Conservation (phyloP, 2,797 vertebrate species). For the Melanotaenia boesemani region DNA sequence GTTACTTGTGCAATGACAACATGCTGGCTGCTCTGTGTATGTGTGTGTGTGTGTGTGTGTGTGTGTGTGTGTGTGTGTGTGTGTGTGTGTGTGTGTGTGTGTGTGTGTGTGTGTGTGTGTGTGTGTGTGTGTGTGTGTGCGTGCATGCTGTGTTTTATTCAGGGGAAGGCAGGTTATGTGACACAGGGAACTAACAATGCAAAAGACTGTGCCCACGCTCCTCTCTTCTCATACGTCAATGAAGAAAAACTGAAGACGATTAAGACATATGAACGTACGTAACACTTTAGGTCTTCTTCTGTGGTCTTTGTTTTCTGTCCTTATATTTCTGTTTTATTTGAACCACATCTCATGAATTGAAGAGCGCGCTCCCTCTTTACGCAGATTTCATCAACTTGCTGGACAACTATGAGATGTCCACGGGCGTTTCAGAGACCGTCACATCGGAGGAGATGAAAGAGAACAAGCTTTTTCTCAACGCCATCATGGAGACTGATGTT, state of each 20-base stretch:
- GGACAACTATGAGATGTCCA: constrained; percentile 91
- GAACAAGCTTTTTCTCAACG: constrained; percentile 84
- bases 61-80: too few relatives aligned
- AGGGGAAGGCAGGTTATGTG: constrained; percentile 85
- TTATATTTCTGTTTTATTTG: not conserved
- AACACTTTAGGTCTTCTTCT: not conserved
- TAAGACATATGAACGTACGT: constrained; percentile 84
- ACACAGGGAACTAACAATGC: constrained; percentile 79
- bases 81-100: too few relatives aligned
- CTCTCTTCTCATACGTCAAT: constrained; percentile 83
- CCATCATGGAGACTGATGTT: constrained; percentile 84
- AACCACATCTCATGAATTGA: not conserved
- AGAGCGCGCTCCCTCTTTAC: not conserved
- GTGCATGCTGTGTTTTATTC: constrained; percentile 7
- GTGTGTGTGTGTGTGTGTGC: not conserved
- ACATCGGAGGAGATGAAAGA: constrained; percentile 86
- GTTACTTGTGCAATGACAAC: not conserved
- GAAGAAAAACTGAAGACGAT: constrained; percentile 82
- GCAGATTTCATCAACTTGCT: constrained; percentile 87
- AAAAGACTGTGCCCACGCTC: constrained; percentile 77
- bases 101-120: too few relatives aligned
- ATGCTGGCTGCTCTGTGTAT: not conserved
- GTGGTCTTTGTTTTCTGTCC: not conserved
- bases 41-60: too few relatives aligned
- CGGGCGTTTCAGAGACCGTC: constrained; percentile 85